Conservation (phyloP, 2,113 vertebrate genomes). For the Gymnorhina tibicen region DNA sequence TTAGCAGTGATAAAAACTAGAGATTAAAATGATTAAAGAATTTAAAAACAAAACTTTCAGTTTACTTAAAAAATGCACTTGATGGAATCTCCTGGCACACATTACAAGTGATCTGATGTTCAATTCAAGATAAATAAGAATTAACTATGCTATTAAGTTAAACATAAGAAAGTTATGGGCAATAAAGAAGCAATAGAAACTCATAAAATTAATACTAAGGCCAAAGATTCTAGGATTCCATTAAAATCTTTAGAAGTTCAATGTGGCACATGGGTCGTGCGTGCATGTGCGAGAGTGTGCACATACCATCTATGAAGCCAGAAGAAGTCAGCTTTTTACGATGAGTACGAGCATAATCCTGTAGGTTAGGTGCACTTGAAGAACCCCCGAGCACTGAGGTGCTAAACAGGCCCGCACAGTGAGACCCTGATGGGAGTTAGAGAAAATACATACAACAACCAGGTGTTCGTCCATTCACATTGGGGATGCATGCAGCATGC, state of each 20-base stretch:
- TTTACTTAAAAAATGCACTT: neutral
- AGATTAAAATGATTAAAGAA: neutral
- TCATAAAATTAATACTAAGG: slow-evolving; percentile 36
- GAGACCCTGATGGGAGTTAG: slow-evolving; percentile 93
- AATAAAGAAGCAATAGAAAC: neutral
- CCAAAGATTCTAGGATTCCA: slow-evolving; percentile 64
- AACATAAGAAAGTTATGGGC: neutral
- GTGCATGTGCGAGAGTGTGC: slow-evolving; percentile 84
- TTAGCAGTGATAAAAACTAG: neutral
- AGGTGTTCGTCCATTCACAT: slow-evolving; percentile 83
- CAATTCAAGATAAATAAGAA: slow-evolving; percentile 6
- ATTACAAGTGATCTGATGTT: neutral
- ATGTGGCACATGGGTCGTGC: slow-evolving; percentile 62
- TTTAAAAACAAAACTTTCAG: neutral
- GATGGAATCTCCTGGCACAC: neutral
- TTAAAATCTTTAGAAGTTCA: slow-evolving; percentile 48
- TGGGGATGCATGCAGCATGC: slow-evolving; percentile 90
- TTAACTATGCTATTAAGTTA: neutral
- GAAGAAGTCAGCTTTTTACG: slow-evolving; percentile 95
- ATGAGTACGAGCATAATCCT: slow-evolving; percentile 93
- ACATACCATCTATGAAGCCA: slow-evolving; percentile 95
- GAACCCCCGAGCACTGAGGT: slow-evolving; percentile 91
- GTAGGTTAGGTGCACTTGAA: slow-evolving; percentile 95
- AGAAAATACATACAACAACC: slow-evolving; percentile 91
- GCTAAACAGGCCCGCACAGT: slow-evolving; percentile 93